Evolutionary conservation across 2,113 vertebrate species (phyloP).

Genomic region (Rattus norvegicus): GRCr8 NC_086027.1:65004001-65004500

Average conservation of each 20-base stretch:
- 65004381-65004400: background rate
- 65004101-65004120: background rate
- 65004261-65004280: background rate
- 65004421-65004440: background rate
- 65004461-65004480: background rate
- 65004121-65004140: background rate
- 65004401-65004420: background rate
- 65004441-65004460: background rate
- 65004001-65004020: background rate
- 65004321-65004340: background rate
- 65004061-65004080: background rate
- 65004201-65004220: background rate
- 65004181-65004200: background rate
- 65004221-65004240: background rate
- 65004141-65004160: background rate
- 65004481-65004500: background rate
- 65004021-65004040: background rate
- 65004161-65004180: background rate
- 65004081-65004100: background rate
- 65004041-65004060: background rate
- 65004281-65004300: background rate
- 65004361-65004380: background rate
- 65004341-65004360: background rate
- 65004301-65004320: background rate
- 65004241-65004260: background rate